A percentile compares a stretch with the other conserved stretches of the same genome.
phyloP scores from a whole-genome alignment of 2,888 invertebrate species.

The Bombyx huttoni region DNA sequence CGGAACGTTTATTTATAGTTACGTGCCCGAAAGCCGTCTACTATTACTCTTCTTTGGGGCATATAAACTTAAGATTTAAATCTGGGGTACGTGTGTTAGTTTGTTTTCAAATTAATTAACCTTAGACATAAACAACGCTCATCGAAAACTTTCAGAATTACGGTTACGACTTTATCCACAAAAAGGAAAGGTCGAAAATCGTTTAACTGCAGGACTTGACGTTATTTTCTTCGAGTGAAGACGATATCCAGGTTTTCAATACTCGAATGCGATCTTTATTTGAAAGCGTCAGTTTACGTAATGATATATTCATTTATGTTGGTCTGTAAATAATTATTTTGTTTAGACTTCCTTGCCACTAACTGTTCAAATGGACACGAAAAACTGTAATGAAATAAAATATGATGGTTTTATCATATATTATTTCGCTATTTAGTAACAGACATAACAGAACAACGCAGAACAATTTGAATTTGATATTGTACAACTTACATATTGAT shows the following conservation, averaged over 20 bases:
- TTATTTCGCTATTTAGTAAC: no score
- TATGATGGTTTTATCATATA: no score
- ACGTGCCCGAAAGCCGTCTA: not conserved
- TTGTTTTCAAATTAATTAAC: conserved; percentile 11
- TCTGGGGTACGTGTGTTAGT: not conserved
- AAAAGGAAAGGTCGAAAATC: not conserved
- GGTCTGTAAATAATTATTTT: conserved; percentile 12
- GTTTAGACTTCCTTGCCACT: conserved; percentile 5
- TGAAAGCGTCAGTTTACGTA: conserved; percentile 15
- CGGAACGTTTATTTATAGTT: conserved; percentile 9
- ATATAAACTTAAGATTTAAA: not conserved
- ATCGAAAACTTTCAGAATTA: not conserved
- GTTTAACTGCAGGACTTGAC: not conserved
- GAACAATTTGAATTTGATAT: no score
- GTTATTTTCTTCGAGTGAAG: conserved; percentile 9
- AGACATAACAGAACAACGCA: no score
- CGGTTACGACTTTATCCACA: not conserved
- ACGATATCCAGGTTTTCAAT: conserved; percentile 26
- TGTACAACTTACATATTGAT: no score
- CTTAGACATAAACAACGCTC: conserved; percentile 11
- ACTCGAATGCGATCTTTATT: conserved; percentile 9
- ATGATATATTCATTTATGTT: conserved; percentile 4
- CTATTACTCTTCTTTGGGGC: not conserved
- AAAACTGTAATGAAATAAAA: no score
- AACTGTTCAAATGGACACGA: not conserved